These are phyloP conservation scores for Mimumesa dahlbomi DNA, from an alignment of 2,888 invertebrate genomes.

Conservation along the genomic window DNA sequence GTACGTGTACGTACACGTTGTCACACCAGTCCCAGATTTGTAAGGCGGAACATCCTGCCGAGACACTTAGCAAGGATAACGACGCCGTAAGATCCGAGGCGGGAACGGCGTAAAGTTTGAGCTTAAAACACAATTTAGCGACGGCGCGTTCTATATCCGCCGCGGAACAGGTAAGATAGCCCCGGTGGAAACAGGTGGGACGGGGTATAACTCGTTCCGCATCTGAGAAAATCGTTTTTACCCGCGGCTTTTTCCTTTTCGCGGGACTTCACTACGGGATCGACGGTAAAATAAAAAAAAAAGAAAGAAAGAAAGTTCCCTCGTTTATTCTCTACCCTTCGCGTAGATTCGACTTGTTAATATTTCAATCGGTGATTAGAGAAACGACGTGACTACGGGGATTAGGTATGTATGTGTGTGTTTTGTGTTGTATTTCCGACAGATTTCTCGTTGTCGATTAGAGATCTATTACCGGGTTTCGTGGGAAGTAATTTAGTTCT, in stretches of 20 bases:
- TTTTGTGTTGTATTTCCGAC: too few species aligned
- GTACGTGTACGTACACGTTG: conserved; percentile 31
- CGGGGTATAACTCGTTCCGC: conserved; percentile 55
- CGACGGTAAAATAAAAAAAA: too few species aligned
- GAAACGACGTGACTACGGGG: too few species aligned
- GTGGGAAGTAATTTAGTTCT: too few species aligned
- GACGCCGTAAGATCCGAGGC: conserved; percentile 38
- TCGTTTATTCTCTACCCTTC: too few species aligned
- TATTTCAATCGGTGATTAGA: too few species aligned
- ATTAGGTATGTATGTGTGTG: too few species aligned
- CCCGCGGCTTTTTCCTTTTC: conserved; percentile 47
- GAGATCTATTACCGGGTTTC: too few species aligned
- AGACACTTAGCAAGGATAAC: conserved; percentile 61
- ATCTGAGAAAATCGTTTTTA: conserved; percentile 54
- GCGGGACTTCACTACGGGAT: too few species aligned
- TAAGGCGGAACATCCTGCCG: conserved; percentile 47
- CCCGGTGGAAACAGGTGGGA: conserved; percentile 46
- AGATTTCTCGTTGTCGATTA: too few species aligned
- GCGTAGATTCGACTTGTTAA: too few species aligned
- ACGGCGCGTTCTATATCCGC: conserved; percentile 60
- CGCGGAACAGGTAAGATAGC: conserved; percentile 55
- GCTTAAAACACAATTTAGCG: conserved; percentile 66
- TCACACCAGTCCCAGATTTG: conserved; percentile 49
- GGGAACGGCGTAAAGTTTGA: conserved; percentile 53
- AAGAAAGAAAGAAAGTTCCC: too few species aligned